Percentiles rank a stretch among this genome's conserved stretches.
Conservation (phyloP, 2,797 vertebrate genomes). For the Lycodopsis pacificus region DNA sequence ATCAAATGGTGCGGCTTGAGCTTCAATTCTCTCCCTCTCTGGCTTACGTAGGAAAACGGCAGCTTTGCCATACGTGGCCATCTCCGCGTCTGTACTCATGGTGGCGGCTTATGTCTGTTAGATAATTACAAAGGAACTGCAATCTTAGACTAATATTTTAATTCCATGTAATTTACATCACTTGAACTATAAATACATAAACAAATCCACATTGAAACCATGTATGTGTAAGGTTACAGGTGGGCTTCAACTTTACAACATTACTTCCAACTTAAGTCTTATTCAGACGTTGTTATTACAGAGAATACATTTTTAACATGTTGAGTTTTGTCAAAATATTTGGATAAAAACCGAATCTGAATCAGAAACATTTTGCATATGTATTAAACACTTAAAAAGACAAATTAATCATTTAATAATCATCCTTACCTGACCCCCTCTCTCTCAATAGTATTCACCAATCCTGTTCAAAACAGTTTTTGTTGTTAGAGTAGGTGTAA, state of each 20-base stretch:
- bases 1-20: conserved; percentile 88
- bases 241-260: neutral
- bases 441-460: neutral
- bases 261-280: neutral
- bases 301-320: neutral
- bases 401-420: neutral
- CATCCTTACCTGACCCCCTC: neutral
- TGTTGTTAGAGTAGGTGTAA: neutral
- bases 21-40: conserved; percentile 89
- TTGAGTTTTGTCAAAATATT: neutral
- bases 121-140: neutral
- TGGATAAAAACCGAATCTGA: neutral
- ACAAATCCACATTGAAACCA: neutral
- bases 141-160: neutral
- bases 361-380: neutral
- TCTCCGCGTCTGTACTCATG: conserved; percentile 87
- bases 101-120: conserved; percentile 58
- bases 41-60: conserved; percentile 87
- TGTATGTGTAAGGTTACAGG: neutral
- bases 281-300: neutral
- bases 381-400: neutral
- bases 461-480: conserved; percentile 3
- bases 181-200: neutral
- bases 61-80: conserved; percentile 87
- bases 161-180: neutral